Base-by-base conservation (phyloP, 2,888 invertebrate genomes). In the Drosophila kanekoi region DNA sequence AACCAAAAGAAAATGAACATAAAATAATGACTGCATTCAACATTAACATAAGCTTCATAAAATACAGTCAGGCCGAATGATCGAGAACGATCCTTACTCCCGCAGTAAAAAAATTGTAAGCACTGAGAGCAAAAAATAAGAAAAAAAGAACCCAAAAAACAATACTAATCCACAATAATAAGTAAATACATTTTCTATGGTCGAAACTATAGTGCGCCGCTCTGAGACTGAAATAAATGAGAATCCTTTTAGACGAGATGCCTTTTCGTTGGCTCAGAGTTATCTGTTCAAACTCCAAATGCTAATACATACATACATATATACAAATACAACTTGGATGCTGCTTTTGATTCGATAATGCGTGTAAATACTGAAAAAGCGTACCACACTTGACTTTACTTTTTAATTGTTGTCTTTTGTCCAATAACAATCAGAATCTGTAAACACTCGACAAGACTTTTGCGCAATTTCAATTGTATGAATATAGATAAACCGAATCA, bases 401-500 rank as follows among this genome's bases (percentile, higher is more conserved):
- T 35, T 35, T 35, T 4, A 0, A 14, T 33, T 48, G 32, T 37
- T 51, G 49, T 57, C 20, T 28, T n/a, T n/a, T n/a, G n/a, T n/a
- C 28, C 28, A 8, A 28, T 28, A 28, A 28, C 28, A 28, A 28
- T 28, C 28, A 28, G 47, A 14, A 20, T 52, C 32, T 59, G 63
- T 49, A 57, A 62, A 63, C 49, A 75, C 60, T 74, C 66, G 68
- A 72, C 57, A 84, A 84, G 85, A 80, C 85, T 35, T 80, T 74
- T 66, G 64, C 56, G 58, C 77, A 35, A 11, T 47, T 48, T n/a
- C 18, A 33, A 10, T 13, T 47, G 11, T n/a, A 48, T 35, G 11
- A 18, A 48, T 35, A 64, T 70, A 49, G 67, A 68, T 65, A 69
- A 56, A 14, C 14, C 38, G 38, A 23, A n/a, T n/a, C 16, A 40